Evolutionary conservation across 2,888 invertebrate species (phyloP).

Genomic region (Drosophila atripex): DNA sequence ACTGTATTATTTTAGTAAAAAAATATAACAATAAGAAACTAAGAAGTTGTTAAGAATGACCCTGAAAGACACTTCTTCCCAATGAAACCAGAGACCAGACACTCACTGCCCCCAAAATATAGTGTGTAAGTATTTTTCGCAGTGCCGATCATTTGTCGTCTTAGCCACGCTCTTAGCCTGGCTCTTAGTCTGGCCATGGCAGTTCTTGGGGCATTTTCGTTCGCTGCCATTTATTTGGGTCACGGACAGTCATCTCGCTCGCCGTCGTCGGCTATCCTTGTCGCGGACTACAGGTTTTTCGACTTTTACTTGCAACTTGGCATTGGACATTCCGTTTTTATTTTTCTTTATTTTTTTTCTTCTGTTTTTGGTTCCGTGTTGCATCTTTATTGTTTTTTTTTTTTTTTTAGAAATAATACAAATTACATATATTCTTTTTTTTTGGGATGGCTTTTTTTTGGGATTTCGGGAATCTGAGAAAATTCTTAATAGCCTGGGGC

Average conservation of each 20-base stretch:
- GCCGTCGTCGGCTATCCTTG: constrained; percentile 1
- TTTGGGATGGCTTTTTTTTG: constrained; percentile 22
- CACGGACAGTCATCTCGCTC: constrained; percentile 68
- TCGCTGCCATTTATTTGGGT: constrained; percentile 68
- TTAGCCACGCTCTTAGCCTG: neutral
- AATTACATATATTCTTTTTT: neutral
- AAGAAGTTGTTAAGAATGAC: no score
- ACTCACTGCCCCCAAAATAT: neutral
- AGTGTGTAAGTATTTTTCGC: neutral
- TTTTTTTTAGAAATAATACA: neutral
- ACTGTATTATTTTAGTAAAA: no score
- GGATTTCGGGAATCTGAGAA: no score
- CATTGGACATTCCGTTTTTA: constrained; percentile 48
- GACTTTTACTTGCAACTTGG: constrained; percentile 72
- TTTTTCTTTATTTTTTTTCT: neutral
- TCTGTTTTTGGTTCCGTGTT: constrained; percentile 40
- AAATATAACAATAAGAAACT: no score
- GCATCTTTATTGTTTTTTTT: constrained; percentile 2
- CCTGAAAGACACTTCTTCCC: no score
- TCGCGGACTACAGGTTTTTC: constrained; percentile 66
- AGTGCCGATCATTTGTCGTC: constrained; percentile 7
- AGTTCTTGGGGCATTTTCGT: constrained; percentile 60
- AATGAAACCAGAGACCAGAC: no score
- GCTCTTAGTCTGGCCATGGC: constrained; percentile 13
- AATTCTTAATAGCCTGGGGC: neutral